Conservation (phyloP, 2,113 vertebrate species). For the Stomatorhinus ivindoensis region DNA sequence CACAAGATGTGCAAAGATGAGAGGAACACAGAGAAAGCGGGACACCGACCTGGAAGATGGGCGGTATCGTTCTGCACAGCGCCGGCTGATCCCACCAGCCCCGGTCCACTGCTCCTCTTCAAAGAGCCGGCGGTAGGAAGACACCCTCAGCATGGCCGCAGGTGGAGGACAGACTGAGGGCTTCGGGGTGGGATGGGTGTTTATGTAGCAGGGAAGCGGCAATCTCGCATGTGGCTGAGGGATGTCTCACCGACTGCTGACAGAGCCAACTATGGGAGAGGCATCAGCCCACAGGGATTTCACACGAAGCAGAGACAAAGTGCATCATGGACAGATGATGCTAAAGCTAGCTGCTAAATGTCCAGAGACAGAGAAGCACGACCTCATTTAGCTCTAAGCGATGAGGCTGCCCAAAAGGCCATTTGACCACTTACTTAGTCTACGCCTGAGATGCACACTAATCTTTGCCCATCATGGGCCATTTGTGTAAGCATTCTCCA, state of each 20-base stretch:
- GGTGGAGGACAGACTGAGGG: not conserved
- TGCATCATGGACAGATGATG: not conserved
- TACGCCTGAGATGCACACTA: not conserved
- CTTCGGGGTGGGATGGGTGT: not conserved
- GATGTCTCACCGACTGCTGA: conserved; percentile 36
- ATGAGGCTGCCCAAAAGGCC: not conserved
- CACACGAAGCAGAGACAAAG: conserved; percentile 33
- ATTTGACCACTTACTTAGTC: not conserved
- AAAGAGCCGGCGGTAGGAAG: conserved; percentile 60
- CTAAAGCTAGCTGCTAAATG: not conserved
- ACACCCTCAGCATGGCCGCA: conserved; percentile 59
- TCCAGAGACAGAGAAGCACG: not conserved
- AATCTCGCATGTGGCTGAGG: conserved; percentile 50
- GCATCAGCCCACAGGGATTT: conserved; percentile 48
- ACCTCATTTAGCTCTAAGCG: not conserved
- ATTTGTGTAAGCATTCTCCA: not conserved
- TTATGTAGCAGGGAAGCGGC: conserved; percentile 45
- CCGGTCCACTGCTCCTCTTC: conserved; percentile 41
- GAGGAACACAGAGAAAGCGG: not conserved
- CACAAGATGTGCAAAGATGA: not conserved
- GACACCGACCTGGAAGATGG: conserved; percentile 49
- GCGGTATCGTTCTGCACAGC: conserved; percentile 40
- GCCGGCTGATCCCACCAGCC: not conserved
- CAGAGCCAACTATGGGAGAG: conserved; percentile 41
- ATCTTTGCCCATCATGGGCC: not conserved